A percentile compares a stretch with the other conserved stretches of the same genome.
Conservation (phyloP, 2,888 invertebrate genomes). For the Lasioglossum malachurum region DNA sequence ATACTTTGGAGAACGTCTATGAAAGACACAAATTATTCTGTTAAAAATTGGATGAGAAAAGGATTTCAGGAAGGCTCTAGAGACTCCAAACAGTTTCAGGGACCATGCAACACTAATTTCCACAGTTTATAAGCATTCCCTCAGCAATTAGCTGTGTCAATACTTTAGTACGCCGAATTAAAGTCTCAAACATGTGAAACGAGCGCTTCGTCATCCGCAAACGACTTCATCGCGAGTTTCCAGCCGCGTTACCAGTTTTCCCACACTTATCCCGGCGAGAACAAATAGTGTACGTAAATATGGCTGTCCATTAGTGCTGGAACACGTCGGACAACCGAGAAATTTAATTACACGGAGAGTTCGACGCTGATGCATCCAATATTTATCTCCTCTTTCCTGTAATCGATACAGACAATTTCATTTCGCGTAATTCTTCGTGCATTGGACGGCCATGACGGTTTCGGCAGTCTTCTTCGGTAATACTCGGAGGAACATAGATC, state of each 20-base stretch:
- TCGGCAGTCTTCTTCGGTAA: no score
- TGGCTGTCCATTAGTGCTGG: not conserved
- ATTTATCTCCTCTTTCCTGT: no score
- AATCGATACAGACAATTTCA: no score
- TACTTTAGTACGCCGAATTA: not conserved
- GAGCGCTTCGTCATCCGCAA: not conserved
- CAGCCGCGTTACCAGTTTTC: not conserved
- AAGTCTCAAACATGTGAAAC: not conserved
- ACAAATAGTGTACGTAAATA: not conserved
- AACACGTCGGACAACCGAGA: not conserved
- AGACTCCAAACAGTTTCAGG: not conserved
- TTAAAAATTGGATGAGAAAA: not conserved
- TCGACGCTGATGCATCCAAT: not conserved
- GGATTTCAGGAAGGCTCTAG: not conserved
- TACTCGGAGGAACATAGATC: not conserved
- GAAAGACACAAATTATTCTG: not conserved
- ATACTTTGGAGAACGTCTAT: not conserved
- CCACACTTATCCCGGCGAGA: not conserved
- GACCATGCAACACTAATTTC: not conserved
- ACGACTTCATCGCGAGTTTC: not conserved
- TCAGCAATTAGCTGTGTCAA: conserved; percentile 4
- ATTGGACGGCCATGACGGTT: no score
- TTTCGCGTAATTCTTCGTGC: no score
- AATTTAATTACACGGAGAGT: not conserved
- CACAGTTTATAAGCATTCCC: not conserved